These are phyloP conservation scores for Menidia beryllina DNA, from an alignment of 2,113 vertebrate species.

Conservation along the genomic window DNA sequence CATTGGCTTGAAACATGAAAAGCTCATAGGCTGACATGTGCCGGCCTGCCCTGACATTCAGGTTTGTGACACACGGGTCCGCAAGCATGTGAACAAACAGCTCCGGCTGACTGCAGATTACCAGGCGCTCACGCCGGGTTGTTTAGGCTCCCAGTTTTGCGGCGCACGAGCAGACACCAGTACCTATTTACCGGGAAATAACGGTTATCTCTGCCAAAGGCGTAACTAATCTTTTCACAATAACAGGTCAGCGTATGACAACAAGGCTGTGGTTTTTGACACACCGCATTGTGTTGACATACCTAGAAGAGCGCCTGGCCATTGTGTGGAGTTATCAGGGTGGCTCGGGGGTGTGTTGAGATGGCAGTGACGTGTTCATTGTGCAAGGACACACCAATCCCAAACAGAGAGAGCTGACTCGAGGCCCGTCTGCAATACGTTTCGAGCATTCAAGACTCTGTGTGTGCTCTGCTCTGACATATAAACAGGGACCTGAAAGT, in stretches of 20 bases:
- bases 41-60: slow-evolving; percentile 51
- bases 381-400: slow-evolving; percentile 4
- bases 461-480: not conserved
- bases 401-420: slow-evolving; percentile 2
- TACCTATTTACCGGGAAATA: slow-evolving; percentile 20
- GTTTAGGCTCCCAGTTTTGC: slow-evolving; percentile 28
- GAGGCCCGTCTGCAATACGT: slow-evolving; percentile 24
- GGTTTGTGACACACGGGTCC: slow-evolving; percentile 36
- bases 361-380: slow-evolving; percentile 11
- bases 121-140: not conserved
- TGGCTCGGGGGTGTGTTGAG: slow-evolving; percentile 12
- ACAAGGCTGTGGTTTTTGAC: slow-evolving; percentile 21
- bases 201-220: not conserved
- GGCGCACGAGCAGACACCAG: slow-evolving; percentile 1
- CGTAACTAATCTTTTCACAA: slow-evolving; percentile 30
- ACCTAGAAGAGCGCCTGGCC: slow-evolving; percentile 31
- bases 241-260: slow-evolving; percentile 19
- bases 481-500: slow-evolving; percentile 35
- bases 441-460: slow-evolving; percentile 14
- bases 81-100: slow-evolving; percentile 27
- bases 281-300: slow-evolving; percentile 34
- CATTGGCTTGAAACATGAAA: not conserved
- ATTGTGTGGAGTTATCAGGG: slow-evolving; percentile 39
- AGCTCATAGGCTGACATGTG: slow-evolving; percentile 24
- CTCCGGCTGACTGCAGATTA: slow-evolving; percentile 1